Evolutionary conservation across 2,797 vertebrate species (phyloP), one percentile per base, ranked within the genome.

Genomic region (Hoplostethus atlanticus): DNA sequence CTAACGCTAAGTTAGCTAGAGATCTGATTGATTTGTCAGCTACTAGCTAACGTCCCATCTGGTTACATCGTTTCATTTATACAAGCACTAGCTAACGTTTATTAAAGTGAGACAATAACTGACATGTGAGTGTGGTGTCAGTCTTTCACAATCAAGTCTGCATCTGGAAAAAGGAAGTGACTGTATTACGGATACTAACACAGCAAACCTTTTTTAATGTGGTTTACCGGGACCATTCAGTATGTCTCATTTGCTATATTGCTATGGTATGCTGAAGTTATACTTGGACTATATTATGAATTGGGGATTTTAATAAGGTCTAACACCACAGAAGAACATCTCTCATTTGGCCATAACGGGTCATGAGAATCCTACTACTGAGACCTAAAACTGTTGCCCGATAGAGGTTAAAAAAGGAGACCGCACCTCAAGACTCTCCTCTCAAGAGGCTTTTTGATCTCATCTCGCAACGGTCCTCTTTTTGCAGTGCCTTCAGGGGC

Each of bases 361-460:
- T 76, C 66, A 67, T 83, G 79, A 79, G 66, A 87, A 83, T 74
- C 1, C 0, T 12, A 47, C 38, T 13, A 53, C 25, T 76, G 73
- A 53, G 70, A n/a, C 47, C 65, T 53, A 56, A 71, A 77, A 60
- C 60, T 62, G 46, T 34, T 64, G 30, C 34, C 68, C 53, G 47
- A 40, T 25, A 68, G 53, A 58, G 55, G 44, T 77, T 74, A 57
- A 63, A 67, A 71, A 57, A 78, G 77, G 5, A 53, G 69, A 84
- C 74, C 53, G 75, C 42, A 73, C 62, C 73, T 75, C 36, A 11
- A 75, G 73, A 84, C 71, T 62, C 64, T 79, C 38, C 71, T 77
- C 64, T 77, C 64, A 70, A 63, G 71, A 38, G 57, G 57, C 64
- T 79, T 86, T 83, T 83, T 84, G 60, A 89, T 81, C 84, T 80